Evolutionary conservation across 2,113 vertebrate genomes (phyloP).

Genomic region (Acrocephalus arundinaceus): DNA sequence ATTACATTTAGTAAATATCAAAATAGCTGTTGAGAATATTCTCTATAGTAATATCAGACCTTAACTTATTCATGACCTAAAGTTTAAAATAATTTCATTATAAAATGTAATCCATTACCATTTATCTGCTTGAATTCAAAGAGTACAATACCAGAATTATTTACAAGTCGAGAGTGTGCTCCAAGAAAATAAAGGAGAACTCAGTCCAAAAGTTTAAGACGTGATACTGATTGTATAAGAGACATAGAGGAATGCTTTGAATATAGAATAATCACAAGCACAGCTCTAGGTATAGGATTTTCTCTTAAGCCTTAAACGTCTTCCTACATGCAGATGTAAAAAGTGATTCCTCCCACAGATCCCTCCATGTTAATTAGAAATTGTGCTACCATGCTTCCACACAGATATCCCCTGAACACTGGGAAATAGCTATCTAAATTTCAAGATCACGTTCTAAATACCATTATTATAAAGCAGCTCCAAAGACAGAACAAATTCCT

Average conservation of each 20-base stretch:
- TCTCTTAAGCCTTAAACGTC: not conserved
- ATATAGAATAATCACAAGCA: not conserved
- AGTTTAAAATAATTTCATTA: not conserved
- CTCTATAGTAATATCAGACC: not conserved
- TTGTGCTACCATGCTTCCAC: not conserved
- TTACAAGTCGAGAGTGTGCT: not conserved
- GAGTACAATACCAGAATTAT: not conserved
- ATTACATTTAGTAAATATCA: not conserved
- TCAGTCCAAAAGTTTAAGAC: not conserved
- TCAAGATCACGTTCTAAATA: not conserved
- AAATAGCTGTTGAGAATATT: not conserved
- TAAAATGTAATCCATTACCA: not conserved
- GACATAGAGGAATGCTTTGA: not conserved
- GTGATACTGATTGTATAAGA: not conserved
- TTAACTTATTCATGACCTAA: not conserved
- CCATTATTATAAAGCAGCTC: not conserved
- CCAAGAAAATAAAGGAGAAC: not conserved
- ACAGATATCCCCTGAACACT: not conserved
- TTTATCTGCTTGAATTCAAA: not conserved
- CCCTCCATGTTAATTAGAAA: not conserved
- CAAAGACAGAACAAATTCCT: not conserved
- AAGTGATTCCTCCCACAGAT: not conserved
- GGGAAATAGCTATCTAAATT: not conserved
- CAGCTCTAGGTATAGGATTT: not conserved
- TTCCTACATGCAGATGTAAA: not conserved